Evolutionary conservation across 2,888 invertebrate genomes (phyloP), one percentile per base, ranked within the genome.

Genomic region (Eupithecia centaureata): DNA sequence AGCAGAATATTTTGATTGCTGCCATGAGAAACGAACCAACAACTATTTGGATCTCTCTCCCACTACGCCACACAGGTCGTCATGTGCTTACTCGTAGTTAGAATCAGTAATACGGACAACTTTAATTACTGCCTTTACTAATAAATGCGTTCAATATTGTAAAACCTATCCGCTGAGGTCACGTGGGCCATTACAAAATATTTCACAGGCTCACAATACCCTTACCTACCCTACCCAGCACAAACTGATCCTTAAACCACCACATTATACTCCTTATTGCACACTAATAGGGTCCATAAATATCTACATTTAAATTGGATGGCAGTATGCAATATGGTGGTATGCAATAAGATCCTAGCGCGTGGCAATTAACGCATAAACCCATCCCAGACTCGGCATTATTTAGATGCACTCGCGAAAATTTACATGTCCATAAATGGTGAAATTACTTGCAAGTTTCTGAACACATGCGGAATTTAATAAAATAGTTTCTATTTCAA

Each of bases 311-410:
- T 72, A 68, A 56, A 60, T 63, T 71, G 70, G 72, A 67, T 62
- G 70, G 67, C 60, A 56, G 65, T 70, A 66, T 74, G 70, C 72
- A 72, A 71, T 84, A 82, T 18, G 25, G 51, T 61, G 57, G 66
- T 70, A 63, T 74, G 70, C 72, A 74, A 73, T 84, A 82, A 80
- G 78, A 77, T 76, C 78, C 79, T 76, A 76, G 76, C 72, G 75
- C 76, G 77, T 75, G 75, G 85, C 85, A 87, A 87, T 87, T 86
- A 86, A 83, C 83, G 84, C 82, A 83, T 83, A 84, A 84, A 86
- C 82, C 82, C 79, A 83, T 85, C 83, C 77, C 68, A 73, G 81
- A 83, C 80, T 82, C 80, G 78, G 81, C 82, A 82, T 83, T 84
- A 86, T 86, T 86, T 83, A 80, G 79, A 82, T 75, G 76, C 77